Evolutionary conservation across 2,888 invertebrate genomes (phyloP).

Genomic region (Tigriopus californicus): DNA sequence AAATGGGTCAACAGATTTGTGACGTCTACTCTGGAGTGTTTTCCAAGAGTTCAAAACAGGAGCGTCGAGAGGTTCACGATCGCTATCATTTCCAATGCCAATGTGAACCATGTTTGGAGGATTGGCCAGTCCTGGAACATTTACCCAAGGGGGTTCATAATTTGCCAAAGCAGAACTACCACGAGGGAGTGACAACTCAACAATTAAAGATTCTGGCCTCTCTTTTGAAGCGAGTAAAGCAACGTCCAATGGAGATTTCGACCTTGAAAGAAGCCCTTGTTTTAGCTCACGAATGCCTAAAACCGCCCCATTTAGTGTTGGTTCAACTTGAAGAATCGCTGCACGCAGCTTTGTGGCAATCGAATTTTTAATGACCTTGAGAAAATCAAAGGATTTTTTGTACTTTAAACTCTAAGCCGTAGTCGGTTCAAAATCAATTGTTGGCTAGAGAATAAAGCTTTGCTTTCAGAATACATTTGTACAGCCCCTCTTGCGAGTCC

Average conservation of each 20-base stretch:
- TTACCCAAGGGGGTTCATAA: not conserved
- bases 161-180: too few species aligned
- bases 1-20: constrained; percentile 3
- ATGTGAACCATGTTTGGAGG: not conserved
- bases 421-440: too few species aligned
- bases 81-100: constrained; percentile 6
- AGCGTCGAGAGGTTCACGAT: not conserved
- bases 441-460: too few species aligned
- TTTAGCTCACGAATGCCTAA: not conserved
- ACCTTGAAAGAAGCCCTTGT: not conserved
- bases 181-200: not conserved
- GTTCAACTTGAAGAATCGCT: not conserved
- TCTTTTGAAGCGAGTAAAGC: not conserved
- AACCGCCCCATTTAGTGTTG: not conserved
- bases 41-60: constrained; percentile 1
- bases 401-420: too few species aligned
- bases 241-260: not conserved
- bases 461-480: too few species aligned
- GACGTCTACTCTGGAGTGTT: constrained; percentile 4
- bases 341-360: too few species aligned
- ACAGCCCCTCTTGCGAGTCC: too few species aligned
- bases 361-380: too few species aligned
- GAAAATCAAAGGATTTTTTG: too few species aligned
- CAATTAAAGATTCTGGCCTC: not conserved
- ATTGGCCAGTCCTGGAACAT: not conserved